A percentile compares a stretch with the other conserved stretches of the same genome.
Evolutionary conservation across 1,140 invertebrate genomes (phyloP).

Genomic region (Micrasema longulum): DNA sequence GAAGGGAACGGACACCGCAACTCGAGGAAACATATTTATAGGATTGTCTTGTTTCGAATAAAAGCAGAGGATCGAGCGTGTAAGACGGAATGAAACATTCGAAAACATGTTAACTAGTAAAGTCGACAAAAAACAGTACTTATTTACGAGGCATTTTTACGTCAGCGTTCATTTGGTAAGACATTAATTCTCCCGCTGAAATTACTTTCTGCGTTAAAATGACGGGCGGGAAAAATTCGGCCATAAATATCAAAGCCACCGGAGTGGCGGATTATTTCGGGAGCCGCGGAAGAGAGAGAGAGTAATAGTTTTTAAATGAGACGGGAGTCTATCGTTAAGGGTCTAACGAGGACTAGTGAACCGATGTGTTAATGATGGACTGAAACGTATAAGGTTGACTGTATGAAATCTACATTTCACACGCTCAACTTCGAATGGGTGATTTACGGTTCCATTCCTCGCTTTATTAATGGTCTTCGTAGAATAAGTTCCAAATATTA

Average conservation of each 20-base stretch:
- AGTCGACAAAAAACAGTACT: constrained; percentile 44
- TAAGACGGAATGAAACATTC: constrained; percentile 46
- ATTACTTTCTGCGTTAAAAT: constrained; percentile 52
- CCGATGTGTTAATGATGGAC: constrained; percentile 50
- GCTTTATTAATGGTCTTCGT: constrained; percentile 37
- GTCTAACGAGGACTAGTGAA: constrained; percentile 51
- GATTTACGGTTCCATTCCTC: constrained; percentile 36
- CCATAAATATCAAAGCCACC: constrained; percentile 51
- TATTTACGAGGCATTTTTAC: constrained; percentile 54
- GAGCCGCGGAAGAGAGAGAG: constrained; percentile 18
- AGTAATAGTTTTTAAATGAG: constrained; percentile 68
- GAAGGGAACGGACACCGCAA: neutral
- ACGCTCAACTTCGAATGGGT: constrained; percentile 39
- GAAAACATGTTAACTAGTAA: constrained; percentile 54
- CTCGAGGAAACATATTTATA: constrained; percentile 47
- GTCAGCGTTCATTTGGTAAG: constrained; percentile 54
- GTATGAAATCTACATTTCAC: constrained; percentile 51
- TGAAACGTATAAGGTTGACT: constrained; percentile 34
- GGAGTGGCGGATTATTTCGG: constrained; percentile 43
- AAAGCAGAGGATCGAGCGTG: constrained; percentile 38
- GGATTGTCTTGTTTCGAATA: constrained; percentile 49
- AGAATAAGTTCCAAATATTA: constrained; percentile 10
- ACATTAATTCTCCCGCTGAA: constrained; percentile 51
- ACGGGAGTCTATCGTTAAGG: constrained; percentile 57
- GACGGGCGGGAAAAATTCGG: constrained; percentile 45